Evolutionary conservation across 2,113 vertebrate species (phyloP).

Genomic region (Myotis davidii): DNA sequence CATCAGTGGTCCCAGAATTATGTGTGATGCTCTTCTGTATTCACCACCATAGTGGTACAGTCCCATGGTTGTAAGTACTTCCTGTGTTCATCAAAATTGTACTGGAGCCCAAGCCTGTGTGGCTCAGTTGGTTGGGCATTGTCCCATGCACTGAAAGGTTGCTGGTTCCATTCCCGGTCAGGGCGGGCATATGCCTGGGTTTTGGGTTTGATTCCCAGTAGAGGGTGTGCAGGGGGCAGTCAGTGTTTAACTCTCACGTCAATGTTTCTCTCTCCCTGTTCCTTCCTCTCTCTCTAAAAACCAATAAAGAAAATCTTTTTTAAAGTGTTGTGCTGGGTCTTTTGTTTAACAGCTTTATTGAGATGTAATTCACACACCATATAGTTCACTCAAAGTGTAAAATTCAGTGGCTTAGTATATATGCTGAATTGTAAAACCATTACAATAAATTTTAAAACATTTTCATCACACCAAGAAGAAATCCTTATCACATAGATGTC

Average conservation of each 20-base stretch:
- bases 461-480: background rate
- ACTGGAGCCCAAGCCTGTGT: background rate
- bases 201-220: background rate
- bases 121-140: background rate
- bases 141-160: background rate
- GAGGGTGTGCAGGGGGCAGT: background rate
- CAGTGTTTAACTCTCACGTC: too few relatives aligned
- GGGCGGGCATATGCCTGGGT: background rate
- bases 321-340: background rate
- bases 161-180: background rate
- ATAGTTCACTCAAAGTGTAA: too few relatives aligned
- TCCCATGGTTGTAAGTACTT: background rate
- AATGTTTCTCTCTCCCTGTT: background rate
- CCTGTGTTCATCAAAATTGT: background rate
- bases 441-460: background rate
- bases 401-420: too few relatives aligned
- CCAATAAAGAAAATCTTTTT: background rate
- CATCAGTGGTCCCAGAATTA: background rate
- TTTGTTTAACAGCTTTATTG: background rate
- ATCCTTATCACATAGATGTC: background rate
- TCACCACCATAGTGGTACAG: background rate
- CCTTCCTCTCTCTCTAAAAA: background rate
- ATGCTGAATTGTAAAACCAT: background rate
- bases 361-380: background rate
- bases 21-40: background rate